A percentile compares a stretch with the other conserved stretches of the same genome.
Conservation (phyloP, 2,888 invertebrate species). For the Dolichopus griseipennis region DNA sequence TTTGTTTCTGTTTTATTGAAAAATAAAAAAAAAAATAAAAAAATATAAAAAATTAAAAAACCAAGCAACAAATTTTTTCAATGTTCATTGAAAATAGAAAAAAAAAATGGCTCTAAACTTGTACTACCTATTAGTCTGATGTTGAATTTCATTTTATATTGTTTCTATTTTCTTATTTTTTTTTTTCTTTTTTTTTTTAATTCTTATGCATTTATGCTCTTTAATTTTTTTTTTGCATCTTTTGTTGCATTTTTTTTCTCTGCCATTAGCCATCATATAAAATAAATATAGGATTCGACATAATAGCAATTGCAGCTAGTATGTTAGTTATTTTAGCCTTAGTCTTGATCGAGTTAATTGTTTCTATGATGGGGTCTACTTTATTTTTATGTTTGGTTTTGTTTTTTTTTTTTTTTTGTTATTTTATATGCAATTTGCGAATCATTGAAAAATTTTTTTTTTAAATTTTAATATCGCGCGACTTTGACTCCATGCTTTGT, state of each 20-base stretch:
- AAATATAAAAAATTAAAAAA: no score
- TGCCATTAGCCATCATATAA: background rate
- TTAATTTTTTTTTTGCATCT: background rate
- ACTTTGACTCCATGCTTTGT: no score
- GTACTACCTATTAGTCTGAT: background rate
- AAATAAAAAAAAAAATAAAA: no score
- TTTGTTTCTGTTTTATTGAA: no score
- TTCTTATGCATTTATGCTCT: no score
- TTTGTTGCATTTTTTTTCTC: background rate
- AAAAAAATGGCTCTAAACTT: background rate
- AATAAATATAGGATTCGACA: background rate
- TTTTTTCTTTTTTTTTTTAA: background rate
- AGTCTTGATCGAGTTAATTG: conserved; percentile 3
- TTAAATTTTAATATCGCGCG: no score
- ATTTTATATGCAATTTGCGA: background rate
- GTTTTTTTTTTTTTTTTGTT: background rate
- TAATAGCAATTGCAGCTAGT: background rate
- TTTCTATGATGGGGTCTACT: background rate
- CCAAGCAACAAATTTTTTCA: background rate
- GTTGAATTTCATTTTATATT: background rate
- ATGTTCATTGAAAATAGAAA: background rate
- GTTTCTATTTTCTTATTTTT: no score
- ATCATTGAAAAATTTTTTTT: background rate
- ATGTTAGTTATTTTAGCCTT: background rate
- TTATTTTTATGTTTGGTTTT: background rate